Evolutionary conservation across 2,113 vertebrate genomes (phyloP).

Genomic region (Odontesthes bonariensis): DNA sequence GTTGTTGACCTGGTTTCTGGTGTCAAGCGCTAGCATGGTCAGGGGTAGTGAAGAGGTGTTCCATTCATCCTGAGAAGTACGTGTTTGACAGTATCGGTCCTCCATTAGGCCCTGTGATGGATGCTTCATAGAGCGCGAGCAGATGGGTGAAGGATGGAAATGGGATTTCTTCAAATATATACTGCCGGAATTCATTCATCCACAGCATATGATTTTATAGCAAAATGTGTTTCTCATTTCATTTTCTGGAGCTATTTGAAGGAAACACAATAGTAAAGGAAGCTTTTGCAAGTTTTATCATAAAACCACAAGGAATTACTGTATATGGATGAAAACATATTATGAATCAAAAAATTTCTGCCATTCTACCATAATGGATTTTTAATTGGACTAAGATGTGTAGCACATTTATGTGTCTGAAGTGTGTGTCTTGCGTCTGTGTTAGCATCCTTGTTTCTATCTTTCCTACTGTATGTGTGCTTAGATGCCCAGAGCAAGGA

Average conservation of each 20-base stretch:
- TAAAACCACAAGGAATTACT: not conserved
- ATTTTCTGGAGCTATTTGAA: conserved; percentile 10
- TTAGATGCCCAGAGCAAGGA: conserved; percentile 40
- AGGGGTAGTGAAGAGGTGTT: conserved; percentile 42
- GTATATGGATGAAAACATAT: no score
- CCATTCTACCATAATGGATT: not conserved
- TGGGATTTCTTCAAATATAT: conserved; percentile 36
- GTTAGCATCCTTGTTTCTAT: conserved; percentile 31
- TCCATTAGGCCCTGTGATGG: conserved; percentile 62
- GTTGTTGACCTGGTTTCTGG: conserved; percentile 70
- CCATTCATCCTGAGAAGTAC: conserved; percentile 50
- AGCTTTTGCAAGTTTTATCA: not conserved
- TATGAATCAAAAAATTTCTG: no score
- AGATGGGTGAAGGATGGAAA: conserved; percentile 60
- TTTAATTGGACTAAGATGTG: not conserved
- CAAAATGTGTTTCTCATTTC: conserved; percentile 16
- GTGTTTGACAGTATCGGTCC: conserved; percentile 59
- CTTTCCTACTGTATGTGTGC: conserved; percentile 42
- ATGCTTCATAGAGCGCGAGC: conserved; percentile 51
- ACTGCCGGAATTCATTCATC: conserved; percentile 30
- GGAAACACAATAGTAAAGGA: not conserved
- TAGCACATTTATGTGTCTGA: not conserved
- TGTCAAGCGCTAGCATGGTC: conserved; percentile 59
- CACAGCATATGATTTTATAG: not conserved
- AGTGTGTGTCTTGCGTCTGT: not conserved